A percentile compares a stretch with the other conserved stretches of the same genome.
phyloP scores from a whole-genome alignment of 2,888 invertebrate genomes.

The Acanthopleura granulata region DNA sequence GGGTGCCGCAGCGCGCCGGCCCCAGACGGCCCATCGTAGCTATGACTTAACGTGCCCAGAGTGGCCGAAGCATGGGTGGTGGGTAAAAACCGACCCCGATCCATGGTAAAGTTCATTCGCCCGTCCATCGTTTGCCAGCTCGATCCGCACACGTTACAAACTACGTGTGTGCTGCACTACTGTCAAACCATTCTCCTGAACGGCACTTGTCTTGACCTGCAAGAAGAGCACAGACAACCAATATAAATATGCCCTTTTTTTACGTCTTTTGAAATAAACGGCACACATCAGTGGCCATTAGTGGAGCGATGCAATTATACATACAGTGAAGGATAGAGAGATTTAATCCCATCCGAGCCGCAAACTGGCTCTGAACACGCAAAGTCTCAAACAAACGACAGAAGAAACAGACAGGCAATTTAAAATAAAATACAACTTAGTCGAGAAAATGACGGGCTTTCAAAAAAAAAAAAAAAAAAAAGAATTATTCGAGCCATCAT shows the following conservation, averaged over 20 bases:
- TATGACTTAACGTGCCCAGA: background rate
- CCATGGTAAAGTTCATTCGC: background rate
- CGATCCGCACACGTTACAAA: background rate
- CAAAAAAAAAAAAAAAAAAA: no score
- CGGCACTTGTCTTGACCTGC: background rate
- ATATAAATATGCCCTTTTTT: background rate
- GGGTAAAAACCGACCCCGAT: conserved; percentile 13
- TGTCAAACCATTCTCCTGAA: conserved; percentile 1
- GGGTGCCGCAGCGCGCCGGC: background rate
- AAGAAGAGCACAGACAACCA: background rate
- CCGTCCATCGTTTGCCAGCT: background rate
- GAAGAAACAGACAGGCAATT: no score
- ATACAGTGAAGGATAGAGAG: background rate
- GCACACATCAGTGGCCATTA: background rate
- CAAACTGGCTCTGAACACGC: background rate
- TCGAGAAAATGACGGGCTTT: no score
- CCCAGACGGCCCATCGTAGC: background rate
- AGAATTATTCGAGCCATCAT: no score
- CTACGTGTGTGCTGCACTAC: background rate
- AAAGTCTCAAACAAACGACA: background rate
- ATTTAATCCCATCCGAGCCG: background rate
- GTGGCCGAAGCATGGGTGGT: background rate
- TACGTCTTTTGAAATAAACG: background rate
- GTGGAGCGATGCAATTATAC: no score
- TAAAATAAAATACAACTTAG: no score